Evolutionary conservation across 2,113 vertebrate species (phyloP).

Genomic region (Cyanistes caeruleus): DNA sequence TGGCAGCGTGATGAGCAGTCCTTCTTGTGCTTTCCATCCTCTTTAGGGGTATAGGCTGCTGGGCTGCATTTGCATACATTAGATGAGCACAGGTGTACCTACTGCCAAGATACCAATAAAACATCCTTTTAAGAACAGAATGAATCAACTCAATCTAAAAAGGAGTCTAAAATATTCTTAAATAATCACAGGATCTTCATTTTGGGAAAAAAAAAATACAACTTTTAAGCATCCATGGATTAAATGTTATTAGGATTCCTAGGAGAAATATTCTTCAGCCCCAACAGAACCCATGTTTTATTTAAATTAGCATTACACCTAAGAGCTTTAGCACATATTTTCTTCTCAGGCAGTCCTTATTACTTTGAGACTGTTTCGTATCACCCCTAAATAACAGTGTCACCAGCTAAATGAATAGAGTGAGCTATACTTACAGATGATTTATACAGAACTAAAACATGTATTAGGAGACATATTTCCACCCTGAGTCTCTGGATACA

Average conservation of each 20-base stretch:
- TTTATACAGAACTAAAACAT: slow-evolving; percentile 26
- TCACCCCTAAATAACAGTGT: slow-evolving; percentile 28
- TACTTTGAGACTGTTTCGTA: neutral
- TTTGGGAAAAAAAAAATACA: neutral
- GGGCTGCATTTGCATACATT: neutral
- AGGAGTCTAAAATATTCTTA: neutral
- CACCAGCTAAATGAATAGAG: slow-evolving; percentile 29
- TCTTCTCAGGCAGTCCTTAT: slow-evolving; percentile 25
- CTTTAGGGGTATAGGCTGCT: neutral
- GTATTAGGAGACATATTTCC: slow-evolving; percentile 15
- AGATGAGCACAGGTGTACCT: neutral
- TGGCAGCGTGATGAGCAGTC: neutral
- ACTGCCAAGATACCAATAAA: neutral
- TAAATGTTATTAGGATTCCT: neutral
- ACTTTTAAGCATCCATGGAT: neutral
- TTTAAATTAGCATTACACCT: slow-evolving; percentile 37
- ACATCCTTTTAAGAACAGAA: neutral
- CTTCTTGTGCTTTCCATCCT: neutral
- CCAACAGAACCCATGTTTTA: neutral
- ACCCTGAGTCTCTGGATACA: neutral
- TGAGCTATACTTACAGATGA: neutral
- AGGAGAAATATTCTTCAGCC: neutral
- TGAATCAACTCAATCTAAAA: neutral
- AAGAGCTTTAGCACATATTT: slow-evolving; percentile 46
- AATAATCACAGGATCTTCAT: neutral